Conservation (phyloP, 92 coral and sea anemone species). For the Phenganax stokvisi region DNA sequence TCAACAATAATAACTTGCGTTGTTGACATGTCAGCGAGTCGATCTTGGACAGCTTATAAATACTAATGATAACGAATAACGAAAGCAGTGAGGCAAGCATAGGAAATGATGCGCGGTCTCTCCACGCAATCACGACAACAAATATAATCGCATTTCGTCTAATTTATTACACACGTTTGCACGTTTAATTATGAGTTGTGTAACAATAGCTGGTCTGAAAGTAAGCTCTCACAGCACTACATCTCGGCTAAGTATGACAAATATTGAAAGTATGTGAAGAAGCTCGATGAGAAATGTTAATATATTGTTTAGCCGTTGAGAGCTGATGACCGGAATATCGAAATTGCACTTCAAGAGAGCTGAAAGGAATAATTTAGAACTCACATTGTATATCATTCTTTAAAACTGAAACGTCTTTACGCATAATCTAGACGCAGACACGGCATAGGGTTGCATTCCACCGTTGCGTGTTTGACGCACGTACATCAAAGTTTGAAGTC, state of each 20-base stretch:
- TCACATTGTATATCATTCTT: not conserved
- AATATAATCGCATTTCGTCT: conserved; percentile 7
- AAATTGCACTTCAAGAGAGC: not conserved
- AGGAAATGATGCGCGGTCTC: not conserved
- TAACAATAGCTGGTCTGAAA: conserved; percentile 20
- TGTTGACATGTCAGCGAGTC: not conserved
- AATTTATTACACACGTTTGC: not conserved
- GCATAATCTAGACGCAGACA: no score
- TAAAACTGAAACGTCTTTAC: no score
- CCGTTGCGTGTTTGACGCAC: no score
- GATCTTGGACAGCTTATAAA: not conserved
- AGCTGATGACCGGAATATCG: not conserved
- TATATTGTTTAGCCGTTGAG: not conserved
- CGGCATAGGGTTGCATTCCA: no score
- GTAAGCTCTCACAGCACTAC: conserved; percentile 25
- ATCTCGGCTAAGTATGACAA: conserved; percentile 12
- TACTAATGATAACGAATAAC: not conserved
- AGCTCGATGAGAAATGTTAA: conserved; percentile 7
- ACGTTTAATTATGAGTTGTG: conserved; percentile 14
- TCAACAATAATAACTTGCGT: not conserved
- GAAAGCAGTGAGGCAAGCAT: not conserved
- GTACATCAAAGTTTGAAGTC: no score
- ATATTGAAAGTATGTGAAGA: conserved; percentile 16
- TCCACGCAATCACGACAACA: conserved; percentile 15
- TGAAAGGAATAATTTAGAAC: not conserved